Evolutionary conservation across 2,888 invertebrate genomes (phyloP).

Genomic region (Apodemia duryi): DNA sequence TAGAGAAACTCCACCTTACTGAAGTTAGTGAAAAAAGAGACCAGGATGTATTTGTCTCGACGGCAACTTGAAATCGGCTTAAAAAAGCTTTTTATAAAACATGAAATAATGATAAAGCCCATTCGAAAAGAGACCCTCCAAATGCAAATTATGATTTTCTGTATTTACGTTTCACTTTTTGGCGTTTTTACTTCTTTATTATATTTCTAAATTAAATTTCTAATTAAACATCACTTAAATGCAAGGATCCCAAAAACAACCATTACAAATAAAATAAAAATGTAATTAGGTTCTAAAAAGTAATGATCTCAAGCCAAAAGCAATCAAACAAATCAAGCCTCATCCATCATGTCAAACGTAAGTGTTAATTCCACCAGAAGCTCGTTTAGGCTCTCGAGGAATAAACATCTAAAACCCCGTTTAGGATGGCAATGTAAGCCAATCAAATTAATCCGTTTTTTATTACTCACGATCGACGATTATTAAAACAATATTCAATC

Average conservation of each 20-base stretch:
- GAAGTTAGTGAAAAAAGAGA: too few species aligned
- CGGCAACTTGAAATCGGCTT: too few species aligned
- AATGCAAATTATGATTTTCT: too few species aligned
- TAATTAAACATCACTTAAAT: background rate
- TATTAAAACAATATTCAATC: conserved; percentile 40
- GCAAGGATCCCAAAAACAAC: background rate
- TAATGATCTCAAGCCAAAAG: conserved; percentile 50
- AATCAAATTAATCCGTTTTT: conserved; percentile 42
- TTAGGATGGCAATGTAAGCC: conserved; percentile 37
- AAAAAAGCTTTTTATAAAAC: too few species aligned
- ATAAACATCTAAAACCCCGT: conserved; percentile 40
- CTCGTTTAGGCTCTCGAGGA: conserved; percentile 50
- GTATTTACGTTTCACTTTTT: too few species aligned
- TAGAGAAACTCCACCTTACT: too few species aligned
- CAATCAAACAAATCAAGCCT: conserved; percentile 68
- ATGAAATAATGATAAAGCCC: too few species aligned
- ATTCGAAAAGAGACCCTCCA: too few species aligned
- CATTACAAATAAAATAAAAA: conserved; percentile 36
- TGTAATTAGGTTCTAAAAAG: conserved; percentile 43
- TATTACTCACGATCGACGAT: conserved; percentile 31
- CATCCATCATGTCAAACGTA: conserved; percentile 65
- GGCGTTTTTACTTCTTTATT: too few species aligned
- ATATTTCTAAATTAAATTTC: too few species aligned
- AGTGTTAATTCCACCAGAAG: conserved; percentile 51
- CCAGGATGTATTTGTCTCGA: too few species aligned